Percentiles rank a stretch among this genome's conserved stretches.
phyloP scores from a whole-genome alignment of 1,140 invertebrate genomes.

The Drosophila ironensis region DNA sequence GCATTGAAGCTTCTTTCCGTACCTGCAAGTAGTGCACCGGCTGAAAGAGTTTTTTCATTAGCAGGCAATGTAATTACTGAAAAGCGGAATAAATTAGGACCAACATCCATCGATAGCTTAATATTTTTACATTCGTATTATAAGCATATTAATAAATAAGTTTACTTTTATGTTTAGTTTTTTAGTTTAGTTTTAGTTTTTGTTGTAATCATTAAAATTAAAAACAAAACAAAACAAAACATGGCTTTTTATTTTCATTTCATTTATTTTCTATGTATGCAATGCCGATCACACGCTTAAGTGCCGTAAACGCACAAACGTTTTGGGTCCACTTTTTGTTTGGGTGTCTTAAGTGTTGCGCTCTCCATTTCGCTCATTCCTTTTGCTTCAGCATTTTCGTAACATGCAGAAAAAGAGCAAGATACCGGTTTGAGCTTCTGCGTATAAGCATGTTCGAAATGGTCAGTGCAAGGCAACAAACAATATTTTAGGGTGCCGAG shows the following conservation, averaged over 20 bases:
- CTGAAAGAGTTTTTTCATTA: constrained; percentile 15
- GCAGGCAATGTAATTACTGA: no score
- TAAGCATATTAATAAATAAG: constrained; percentile 30
- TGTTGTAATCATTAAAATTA: no score
- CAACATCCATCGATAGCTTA: constrained; percentile 20
- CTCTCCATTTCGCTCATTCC: constrained; percentile 21
- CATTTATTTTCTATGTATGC: no score
- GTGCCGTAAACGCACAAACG: no score
- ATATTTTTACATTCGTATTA: constrained; percentile 18
- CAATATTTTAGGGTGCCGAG: no score
- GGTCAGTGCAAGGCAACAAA: no score
- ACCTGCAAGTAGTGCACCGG: constrained; percentile 21
- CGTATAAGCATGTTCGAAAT: constrained; percentile 8
- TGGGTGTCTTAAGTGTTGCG: constrained; percentile 23
- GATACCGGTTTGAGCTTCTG: constrained; percentile 7
- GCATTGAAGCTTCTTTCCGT: constrained; percentile 16
- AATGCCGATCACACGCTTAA: no score
- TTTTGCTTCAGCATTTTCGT: no score
- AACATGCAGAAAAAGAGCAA: constrained; percentile 25
- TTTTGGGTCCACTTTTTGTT: constrained; percentile 11
- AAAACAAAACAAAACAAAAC: no score
- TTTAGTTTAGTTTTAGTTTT: no score
- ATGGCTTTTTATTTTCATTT: no score
- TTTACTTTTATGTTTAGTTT: no score
- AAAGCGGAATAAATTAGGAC: constrained; percentile 12